Base-by-base conservation (phyloP, 2,113 vertebrate species). In the Leptodactylus fuscus region DNA sequence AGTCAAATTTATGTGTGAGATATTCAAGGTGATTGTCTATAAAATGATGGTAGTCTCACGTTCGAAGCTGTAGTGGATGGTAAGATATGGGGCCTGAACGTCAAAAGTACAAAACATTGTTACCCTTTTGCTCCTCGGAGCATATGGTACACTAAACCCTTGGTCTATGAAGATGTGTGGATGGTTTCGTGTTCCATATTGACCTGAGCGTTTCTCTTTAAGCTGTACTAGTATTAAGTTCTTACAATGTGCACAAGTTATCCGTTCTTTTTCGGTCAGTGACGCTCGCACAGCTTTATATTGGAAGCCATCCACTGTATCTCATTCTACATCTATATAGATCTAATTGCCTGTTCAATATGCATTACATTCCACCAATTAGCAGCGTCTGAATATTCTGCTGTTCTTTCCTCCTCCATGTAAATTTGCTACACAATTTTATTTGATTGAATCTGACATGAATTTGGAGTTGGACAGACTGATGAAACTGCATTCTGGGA, bases 341-440 rank as follows among this genome's bases (percentile, higher is more conserved):
- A 62, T 65, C 60, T 62, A 81, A 69, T 81, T 81, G 62, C 44
- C 80, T 81, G 16, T 29, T 46, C 60, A 81, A 70, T 69, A 49
- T 67, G 80, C 62, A 16, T 48, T 69, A 24, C 44, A 69, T 81
- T 44, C 41, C 7, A 49, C 60, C 41, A 67, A 67, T 62, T 81
- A 81, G 41, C 80, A 67, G 27, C 51, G n/a, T 18, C 20, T 29
- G 27, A 81, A 81, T 34, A 36, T 69, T 81, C 24, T 69, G 41
- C 80, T 32, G 60, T 70, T 22, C 41, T 62, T 69, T 46, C 27
- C 18, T 81, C n/a, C 38, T 81, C 44, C 44, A 13, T 27, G 32
- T 46, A 48, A 49, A 81, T 69, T 48, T 81, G 20, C 60, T 49
- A 13, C 36, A 62, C 44, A 70, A 15, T 48, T 62, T 69, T 16